Conservation (phyloP, 2,113 vertebrate species). For the Megalops atlanticus region DNA sequence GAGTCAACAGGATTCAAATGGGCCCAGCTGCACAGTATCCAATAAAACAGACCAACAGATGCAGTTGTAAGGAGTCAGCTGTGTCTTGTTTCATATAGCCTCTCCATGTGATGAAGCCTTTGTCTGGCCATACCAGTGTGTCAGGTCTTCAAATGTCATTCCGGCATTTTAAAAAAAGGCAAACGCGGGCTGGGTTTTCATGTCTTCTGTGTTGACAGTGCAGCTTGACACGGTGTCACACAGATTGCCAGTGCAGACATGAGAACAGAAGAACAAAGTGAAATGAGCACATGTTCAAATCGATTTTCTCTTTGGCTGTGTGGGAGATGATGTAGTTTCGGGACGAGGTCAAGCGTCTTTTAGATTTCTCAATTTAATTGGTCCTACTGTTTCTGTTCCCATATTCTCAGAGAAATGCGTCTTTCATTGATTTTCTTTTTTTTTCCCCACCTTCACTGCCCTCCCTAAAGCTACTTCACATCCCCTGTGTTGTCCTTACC, state of each 20-base stretch:
- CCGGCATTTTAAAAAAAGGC: not conserved
- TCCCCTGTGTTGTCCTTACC: not conserved
- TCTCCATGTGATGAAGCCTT: no score
- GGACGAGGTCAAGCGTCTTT: conserved; percentile 38
- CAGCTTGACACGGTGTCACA: conserved; percentile 8
- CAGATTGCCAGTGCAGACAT: not conserved
- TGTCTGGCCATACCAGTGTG: not conserved
- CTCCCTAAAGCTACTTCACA: not conserved
- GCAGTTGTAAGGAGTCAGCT: no score
- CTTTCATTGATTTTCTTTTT: conserved; percentile 30
- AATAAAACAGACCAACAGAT: not conserved
- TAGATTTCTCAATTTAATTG: conserved; percentile 40
- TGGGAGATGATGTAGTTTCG: conserved; percentile 36
- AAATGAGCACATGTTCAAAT: conserved; percentile 26
- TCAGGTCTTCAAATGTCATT: not conserved
- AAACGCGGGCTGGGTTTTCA: not conserved
- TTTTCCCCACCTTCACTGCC: not conserved
- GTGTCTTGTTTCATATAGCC: no score
- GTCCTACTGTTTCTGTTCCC: conserved; percentile 5
- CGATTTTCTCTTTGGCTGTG: conserved; percentile 25
- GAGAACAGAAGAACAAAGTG: conserved; percentile 1
- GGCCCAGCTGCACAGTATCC: not conserved
- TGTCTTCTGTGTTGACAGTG: not conserved
- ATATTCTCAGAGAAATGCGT: conserved; percentile 26
- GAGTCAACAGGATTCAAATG: no score